These are phyloP conservation scores for Orius insidiosus DNA, from an alignment of 1,140 invertebrate genomes.

Conservation along the genomic window DNA sequence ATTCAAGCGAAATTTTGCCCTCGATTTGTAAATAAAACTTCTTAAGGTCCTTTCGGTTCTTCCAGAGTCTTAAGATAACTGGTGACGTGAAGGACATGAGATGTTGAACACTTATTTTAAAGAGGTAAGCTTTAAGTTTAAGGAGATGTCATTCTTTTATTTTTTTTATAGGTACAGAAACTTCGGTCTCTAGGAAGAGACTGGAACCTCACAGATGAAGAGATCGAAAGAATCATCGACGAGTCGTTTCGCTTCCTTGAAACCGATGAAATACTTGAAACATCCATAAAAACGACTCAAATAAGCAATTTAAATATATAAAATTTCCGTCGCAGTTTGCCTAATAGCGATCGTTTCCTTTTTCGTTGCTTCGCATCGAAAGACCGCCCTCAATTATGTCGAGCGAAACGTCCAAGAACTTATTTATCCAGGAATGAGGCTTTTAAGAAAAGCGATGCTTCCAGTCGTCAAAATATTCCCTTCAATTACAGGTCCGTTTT, in stretches of 20 bases:
- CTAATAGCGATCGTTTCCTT: constrained; percentile 3
- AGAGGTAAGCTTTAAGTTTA: too few relatives aligned
- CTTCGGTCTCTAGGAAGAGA: constrained; percentile 24
- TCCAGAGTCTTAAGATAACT: too few relatives aligned
- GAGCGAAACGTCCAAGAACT: constrained; percentile 45
- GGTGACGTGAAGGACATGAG: too few relatives aligned
- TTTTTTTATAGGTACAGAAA: constrained; percentile 22
- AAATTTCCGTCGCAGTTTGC: not conserved
- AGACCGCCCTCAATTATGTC: constrained; percentile 32
- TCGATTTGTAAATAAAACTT: too few relatives aligned
- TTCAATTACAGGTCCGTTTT: constrained; percentile 35
- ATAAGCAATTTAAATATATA: not conserved
- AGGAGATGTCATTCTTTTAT: too few relatives aligned
- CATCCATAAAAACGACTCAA: not conserved
- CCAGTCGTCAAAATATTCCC: constrained; percentile 43
- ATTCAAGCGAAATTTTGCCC: too few relatives aligned
- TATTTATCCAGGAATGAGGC: constrained; percentile 46
- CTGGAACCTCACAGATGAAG: constrained; percentile 28
- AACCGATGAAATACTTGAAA: constrained; percentile 15
- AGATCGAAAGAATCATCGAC: constrained; percentile 33
- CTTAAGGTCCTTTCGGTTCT: too few relatives aligned
- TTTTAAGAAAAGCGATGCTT: constrained; percentile 37
- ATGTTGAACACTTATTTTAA: too few relatives aligned
- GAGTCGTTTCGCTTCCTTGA: constrained; percentile 29
- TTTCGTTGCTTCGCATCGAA: constrained; percentile 18